phyloP scores from a whole-genome alignment of 2,888 invertebrate genomes.

The Leucoptera coffeella region DNA sequence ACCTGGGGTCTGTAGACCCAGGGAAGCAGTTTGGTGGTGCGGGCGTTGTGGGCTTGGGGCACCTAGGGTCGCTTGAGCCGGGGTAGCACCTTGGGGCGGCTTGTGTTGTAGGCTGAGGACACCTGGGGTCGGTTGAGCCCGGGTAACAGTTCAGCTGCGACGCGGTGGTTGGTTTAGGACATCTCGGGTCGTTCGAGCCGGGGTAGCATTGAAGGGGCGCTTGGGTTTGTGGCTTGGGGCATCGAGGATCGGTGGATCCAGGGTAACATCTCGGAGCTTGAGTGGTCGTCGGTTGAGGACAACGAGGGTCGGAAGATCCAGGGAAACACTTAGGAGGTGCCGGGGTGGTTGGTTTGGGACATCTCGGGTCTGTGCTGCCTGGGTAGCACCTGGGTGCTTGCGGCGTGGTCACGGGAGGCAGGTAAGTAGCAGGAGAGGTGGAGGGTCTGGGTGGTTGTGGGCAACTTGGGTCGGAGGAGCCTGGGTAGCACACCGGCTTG shows the following conservation, averaged over 20 bases:
- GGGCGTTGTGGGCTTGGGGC: conserved; percentile 10
- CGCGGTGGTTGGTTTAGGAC: conserved; percentile 10
- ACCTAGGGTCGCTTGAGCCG: conserved; percentile 8
- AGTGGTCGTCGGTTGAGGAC: conserved; percentile 10
- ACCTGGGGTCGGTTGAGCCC: conserved; percentile 10
- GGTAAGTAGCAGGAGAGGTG: conserved; percentile 8
- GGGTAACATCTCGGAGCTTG: conserved; percentile 15
- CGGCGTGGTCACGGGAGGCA: conserved; percentile 9
- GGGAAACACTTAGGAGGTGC: conserved; percentile 11
- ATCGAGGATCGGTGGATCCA: conserved; percentile 17
- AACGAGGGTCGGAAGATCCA: conserved; percentile 9
- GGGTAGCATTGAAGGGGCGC: conserved; percentile 10
- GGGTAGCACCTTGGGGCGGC: conserved; percentile 4
- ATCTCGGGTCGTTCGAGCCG: conserved; percentile 18
- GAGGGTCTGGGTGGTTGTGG: conserved; percentile 9
- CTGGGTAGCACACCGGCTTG: conserved; percentile 8
- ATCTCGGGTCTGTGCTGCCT: conserved; percentile 10
- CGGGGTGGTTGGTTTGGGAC: conserved; percentile 13
- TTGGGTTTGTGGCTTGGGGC: conserved; percentile 10
- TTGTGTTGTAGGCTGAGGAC: conserved; percentile 4
- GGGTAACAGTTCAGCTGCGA: conserved; percentile 11
- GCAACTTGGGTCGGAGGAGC: conserved; percentile 11
- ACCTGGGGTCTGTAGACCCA: conserved; percentile 12
- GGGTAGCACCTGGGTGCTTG: conserved; percentile 7
- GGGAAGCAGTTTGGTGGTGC: conserved; percentile 11